Base-by-base conservation (phyloP, 1,140 invertebrate species). In the Drosophila erecta region DNA sequence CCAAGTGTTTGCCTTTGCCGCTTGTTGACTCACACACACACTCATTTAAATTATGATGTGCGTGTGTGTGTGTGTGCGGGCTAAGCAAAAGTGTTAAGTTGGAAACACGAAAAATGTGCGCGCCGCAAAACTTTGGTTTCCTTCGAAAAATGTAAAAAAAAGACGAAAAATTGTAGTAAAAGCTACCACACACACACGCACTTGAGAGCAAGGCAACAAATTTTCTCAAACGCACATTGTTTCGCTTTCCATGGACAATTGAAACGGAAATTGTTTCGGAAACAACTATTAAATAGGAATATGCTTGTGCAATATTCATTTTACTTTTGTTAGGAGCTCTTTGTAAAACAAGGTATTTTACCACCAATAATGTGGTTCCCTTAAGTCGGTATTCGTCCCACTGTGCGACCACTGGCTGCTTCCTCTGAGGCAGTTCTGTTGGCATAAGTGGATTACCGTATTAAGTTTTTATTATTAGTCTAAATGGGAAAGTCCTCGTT, bases 381-480 rank as follows among this genome's bases (percentile, higher is more conserved):
- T 30, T 30, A 30, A 8, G 7, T 4, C 15, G 15, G 38, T 20
- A 17, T 20, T 47, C 1, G 14, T 14, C 14, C 56, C 80, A 83
- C 51, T 79, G 80, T 84, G 64, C 80, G 43, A 40, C 67, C 74
- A 81, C 73, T 43, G 78, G 71, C 66, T 76, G 57, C 60, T 53
- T 51, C 51, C 62, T 24, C 43, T 57, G 51, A 43, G 43, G 72
- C 72, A 61, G 67, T 62, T 74, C 71, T 73, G 70, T 35, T 51
- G 66, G 70, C 84, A 89, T 83, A 86, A 86, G 84, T 86, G 83
- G 83, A 86, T 86, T 89, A 86, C 79, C 84, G 83, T 86, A 87
- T 87, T 87, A 87, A 89, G 83, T 89, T 87, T 87, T 87, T 87
- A 89, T 89, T 87, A 87, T 89, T 87, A 87, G 81, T 87, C 76